phyloP scores from a whole-genome alignment of 2,888 invertebrate genomes.

The Odontothrips loti region DNA sequence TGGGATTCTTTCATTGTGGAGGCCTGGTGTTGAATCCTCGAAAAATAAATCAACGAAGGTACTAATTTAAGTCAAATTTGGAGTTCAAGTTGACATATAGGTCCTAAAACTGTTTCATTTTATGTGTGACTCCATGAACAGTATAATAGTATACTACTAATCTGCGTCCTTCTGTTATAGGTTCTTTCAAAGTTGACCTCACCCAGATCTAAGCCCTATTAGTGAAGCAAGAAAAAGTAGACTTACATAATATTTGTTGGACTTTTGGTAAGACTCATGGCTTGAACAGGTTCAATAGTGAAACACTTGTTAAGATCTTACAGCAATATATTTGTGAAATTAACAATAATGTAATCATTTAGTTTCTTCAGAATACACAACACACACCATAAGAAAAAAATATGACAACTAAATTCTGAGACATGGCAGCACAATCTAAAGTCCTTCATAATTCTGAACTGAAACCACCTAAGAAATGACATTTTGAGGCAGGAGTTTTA shows the following conservation, averaged over 20 bases:
- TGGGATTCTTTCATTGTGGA: conserved; percentile 66
- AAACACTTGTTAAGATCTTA: background rate
- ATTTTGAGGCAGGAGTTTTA: background rate
- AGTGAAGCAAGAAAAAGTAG: background rate
- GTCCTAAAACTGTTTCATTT: too few species aligned
- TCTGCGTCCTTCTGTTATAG: background rate
- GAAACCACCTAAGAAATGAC: background rate
- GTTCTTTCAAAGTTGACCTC: background rate
- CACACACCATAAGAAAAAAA: background rate
- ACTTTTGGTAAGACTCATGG: background rate
- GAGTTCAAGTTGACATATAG: too few species aligned
- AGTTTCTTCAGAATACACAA: background rate
- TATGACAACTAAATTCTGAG: background rate
- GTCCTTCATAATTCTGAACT: too few species aligned
- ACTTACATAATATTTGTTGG: background rate
- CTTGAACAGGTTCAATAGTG: background rate
- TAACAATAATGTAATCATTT: background rate
- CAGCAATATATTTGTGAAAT: conserved; percentile 1
- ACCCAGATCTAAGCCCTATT: background rate
- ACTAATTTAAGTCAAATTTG: background rate
- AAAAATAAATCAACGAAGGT: background rate
- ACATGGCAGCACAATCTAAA: background rate
- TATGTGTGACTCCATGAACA: conserved; percentile 35
- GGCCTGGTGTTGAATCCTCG: conserved; percentile 39
- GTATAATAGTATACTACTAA: conserved; percentile 35